Percentiles rank a stretch among this genome's conserved stretches.
Evolutionary conservation across 2,113 vertebrate species (phyloP).

Genomic region (Eclectus roratus): DNA sequence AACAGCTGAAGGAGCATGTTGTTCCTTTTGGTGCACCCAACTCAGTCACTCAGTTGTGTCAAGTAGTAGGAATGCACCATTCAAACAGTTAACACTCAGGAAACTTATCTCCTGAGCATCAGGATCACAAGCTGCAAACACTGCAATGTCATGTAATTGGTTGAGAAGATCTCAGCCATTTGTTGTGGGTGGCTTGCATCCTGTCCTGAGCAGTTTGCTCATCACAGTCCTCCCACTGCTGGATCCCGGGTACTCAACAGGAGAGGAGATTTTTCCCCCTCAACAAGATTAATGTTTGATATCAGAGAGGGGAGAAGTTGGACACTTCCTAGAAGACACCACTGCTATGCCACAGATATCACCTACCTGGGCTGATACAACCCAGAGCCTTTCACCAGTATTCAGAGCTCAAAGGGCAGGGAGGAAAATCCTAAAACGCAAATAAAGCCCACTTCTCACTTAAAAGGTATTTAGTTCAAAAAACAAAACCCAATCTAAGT

Average conservation of each 20-base stretch:
- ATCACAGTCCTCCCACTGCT: not conserved
- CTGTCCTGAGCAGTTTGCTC: not conserved
- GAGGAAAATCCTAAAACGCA: not conserved
- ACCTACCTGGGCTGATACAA: not conserved
- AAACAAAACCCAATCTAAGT: not conserved
- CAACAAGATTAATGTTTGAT: not conserved
- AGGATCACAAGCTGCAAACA: not conserved
- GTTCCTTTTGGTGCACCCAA: fast-evolving
- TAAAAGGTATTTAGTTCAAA: not conserved
- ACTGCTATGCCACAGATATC: not conserved
- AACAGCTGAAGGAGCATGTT: not conserved
- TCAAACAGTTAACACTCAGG: not conserved
- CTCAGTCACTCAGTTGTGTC: too few relatives aligned
- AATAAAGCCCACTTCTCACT: not conserved
- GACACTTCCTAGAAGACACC: not conserved
- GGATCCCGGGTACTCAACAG: fast-evolving
- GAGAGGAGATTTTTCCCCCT: not conserved
- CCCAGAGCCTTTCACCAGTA: not conserved
- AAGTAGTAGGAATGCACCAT: not conserved
- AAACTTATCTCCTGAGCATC: not conserved
- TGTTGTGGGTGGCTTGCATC: not conserved
- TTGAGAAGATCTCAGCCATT: not conserved
- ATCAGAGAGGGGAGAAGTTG: not conserved
- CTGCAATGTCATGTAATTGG: not conserved
- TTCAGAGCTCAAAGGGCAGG: not conserved